These are phyloP conservation scores for Drosophila nr. medialis DNA, from an alignment of 2,888 invertebrate genomes.

Conservation along the genomic window DNA sequence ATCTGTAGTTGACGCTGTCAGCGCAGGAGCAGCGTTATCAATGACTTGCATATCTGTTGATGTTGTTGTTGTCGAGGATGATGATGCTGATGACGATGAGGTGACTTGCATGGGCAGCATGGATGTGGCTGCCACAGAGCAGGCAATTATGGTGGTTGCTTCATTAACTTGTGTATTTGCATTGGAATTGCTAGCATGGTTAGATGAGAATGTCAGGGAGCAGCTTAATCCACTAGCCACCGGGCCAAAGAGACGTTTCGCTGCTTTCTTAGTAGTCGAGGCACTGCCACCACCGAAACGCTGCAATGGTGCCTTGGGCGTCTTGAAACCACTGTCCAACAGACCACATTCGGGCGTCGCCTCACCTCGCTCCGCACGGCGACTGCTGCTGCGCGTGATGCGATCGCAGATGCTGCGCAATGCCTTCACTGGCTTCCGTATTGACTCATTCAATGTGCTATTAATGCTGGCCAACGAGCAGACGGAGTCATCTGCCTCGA, in stretches of 20 bases:
- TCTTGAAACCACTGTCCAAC: constrained; percentile 82
- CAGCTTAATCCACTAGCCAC: constrained; percentile 10
- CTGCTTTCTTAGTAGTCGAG: constrained; percentile 58
- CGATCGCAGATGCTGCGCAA: constrained; percentile 82
- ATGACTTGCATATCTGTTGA: constrained; percentile 29
- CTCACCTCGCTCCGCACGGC: constrained; percentile 44
- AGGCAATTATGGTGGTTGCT: constrained; percentile 47
- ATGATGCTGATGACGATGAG: constrained; percentile 30
- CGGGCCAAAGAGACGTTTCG: constrained; percentile 68
- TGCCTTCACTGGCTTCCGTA: constrained; percentile 83
- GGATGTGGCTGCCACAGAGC: constrained; percentile 49
- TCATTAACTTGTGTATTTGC: constrained; percentile 34
- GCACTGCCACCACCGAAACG: constrained; percentile 43
- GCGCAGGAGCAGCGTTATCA: constrained; percentile 36
- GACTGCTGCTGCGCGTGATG: constrained; percentile 79
- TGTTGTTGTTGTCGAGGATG: constrained; percentile 31
- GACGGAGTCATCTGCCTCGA: constrained; percentile 77
- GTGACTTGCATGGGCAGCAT: constrained; percentile 35
- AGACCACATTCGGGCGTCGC: constrained; percentile 49
- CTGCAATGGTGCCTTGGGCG: constrained; percentile 82
- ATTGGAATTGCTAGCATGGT: constrained; percentile 21
- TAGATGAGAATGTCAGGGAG: constrained; percentile 42
- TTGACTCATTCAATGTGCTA: constrained; percentile 83
- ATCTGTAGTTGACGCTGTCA: constrained; percentile 39
- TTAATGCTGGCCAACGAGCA: constrained; percentile 83